Evolutionary conservation across 2,113 vertebrate genomes (phyloP), one percentile per base, ranked within the genome.

Genomic region (Semnornis frantzii): DNA sequence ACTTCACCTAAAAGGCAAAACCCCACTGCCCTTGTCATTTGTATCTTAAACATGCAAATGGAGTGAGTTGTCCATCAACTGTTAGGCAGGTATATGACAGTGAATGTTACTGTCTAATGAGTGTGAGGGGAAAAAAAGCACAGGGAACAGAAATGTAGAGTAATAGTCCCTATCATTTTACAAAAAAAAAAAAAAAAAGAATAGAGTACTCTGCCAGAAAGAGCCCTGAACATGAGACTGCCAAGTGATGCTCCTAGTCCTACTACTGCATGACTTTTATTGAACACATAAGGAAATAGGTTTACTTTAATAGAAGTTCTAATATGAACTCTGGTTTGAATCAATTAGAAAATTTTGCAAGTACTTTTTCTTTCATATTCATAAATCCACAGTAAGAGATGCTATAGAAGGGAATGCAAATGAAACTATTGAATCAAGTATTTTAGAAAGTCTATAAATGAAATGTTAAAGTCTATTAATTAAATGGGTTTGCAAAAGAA

Each of bases 401-500:
- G 31, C 28, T 94, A 76, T 37, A 37, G 79, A 76, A 94, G 59
- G 27, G 65, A 66, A 28, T 80, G 44, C 65, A 90, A 94, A 64
- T 55, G 10, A 81, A 87, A 44, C 18, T 52, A n/a, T 50, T 54
- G 68, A 92, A 75, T 87, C 13, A 88, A 62, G 14, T 54, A 86
- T 63, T 92, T 87, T 71, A 80, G 68, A 93, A 96, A 86, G 68
- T 16, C 10, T 82, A 92, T 11, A 81, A 89, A 64, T 91, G 81
- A 91, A 96, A 92, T 31, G 31, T 81, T 81, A 37, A 34, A 85
- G 71, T 77, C 87, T 90, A 84, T 94, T 96, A 91, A 96, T 97
- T 94, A 94, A 94, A 89, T 31, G 25, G 28, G n/a, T 87, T 96
- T 96, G 87, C 84, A 91, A 90, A 85, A 75, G 92, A 96, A 94